phyloP scores from a whole-genome alignment of 2,888 invertebrate genomes.

The Apamea sordens region DNA sequence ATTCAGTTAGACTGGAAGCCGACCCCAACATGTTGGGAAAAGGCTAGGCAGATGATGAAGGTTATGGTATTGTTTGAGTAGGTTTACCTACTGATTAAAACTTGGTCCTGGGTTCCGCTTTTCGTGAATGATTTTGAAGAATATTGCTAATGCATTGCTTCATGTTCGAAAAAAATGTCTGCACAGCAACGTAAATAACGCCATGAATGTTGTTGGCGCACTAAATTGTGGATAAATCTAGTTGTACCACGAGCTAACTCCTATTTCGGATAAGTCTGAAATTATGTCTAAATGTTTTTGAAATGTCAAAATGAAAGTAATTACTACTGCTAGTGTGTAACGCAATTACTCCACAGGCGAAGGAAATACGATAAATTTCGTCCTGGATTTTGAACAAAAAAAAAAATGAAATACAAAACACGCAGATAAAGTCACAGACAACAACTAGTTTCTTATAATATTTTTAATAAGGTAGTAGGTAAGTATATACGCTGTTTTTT shows the following conservation, averaged over 20 bases:
- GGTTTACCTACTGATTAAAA: too few relatives aligned
- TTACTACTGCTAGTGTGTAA: not conserved
- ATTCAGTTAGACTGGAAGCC: too few relatives aligned
- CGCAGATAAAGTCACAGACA: not conserved
- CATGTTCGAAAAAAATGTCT: not conserved
- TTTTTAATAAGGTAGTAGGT: not conserved
- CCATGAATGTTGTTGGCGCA: not conserved
- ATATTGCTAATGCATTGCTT: not conserved
- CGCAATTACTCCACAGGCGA: not conserved
- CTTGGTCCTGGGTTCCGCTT: not conserved
- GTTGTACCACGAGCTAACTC: too few relatives aligned
- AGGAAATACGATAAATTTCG: not conserved
- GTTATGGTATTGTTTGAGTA: not conserved
- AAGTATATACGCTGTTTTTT: not conserved
- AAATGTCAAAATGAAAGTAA: not conserved
- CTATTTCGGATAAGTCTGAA: too few relatives aligned
- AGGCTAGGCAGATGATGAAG: too few relatives aligned
- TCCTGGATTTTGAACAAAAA: not conserved
- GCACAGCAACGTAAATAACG: not conserved
- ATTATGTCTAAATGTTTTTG: not conserved
- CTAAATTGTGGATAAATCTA: too few relatives aligned
- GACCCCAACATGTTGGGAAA: too few relatives aligned
- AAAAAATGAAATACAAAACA: not conserved
- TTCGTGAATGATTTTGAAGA: not conserved
- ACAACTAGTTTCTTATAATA: not conserved